phyloP scores from a whole-genome alignment of 2,888 invertebrate species.

The Plebejus anna region DNA sequence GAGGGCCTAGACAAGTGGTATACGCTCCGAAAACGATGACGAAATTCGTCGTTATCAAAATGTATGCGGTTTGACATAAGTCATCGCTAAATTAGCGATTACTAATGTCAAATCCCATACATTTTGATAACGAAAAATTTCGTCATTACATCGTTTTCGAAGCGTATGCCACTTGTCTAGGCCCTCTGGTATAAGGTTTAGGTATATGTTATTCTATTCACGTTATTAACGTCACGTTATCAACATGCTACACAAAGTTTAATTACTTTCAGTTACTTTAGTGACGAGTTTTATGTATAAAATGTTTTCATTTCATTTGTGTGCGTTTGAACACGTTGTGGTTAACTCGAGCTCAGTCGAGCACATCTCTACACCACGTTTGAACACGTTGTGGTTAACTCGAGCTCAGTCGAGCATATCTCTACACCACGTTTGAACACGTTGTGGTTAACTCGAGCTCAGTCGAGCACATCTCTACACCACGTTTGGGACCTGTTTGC shows the following conservation, averaged over 20 bases:
- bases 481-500: slow-evolving; percentile 3
- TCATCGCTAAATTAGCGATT: too few species aligned
- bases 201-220: too few species aligned
- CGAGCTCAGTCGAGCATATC: neutral
- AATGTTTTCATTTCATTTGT: slow-evolving; percentile 5
- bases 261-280: neutral
- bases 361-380: neutral
- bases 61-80: too few species aligned
- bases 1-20: too few species aligned
- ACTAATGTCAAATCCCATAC: too few species aligned
- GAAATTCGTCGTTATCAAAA: too few species aligned
- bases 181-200: too few species aligned
- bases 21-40: too few species aligned
- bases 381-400: neutral
- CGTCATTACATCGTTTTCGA: too few species aligned
- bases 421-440: neutral
- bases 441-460: neutral
- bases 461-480: neutral
- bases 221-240: too few species aligned
- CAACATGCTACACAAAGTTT: neutral
- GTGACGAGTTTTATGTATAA: neutral
- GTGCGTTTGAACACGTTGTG: neutral
- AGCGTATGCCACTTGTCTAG: too few species aligned
- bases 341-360: neutral
- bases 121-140: too few species aligned